Percentiles rank a stretch among this genome's conserved stretches.
Evolutionary conservation across 2,888 invertebrate genomes (phyloP).

Genomic region (Gymnocheta viridis): DNA sequence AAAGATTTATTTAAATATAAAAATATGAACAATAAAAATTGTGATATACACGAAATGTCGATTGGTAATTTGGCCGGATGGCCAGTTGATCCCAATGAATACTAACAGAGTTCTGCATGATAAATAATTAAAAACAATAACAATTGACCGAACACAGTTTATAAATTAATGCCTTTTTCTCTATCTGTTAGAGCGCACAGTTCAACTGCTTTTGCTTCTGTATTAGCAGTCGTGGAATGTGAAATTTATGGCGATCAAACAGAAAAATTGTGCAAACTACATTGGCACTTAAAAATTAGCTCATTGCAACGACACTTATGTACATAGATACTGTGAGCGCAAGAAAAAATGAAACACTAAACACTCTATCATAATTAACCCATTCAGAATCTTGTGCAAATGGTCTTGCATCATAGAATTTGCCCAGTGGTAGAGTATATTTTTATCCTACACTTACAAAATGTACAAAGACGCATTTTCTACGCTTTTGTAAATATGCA

Average conservation of each 20-base stretch:
- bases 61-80: background rate
- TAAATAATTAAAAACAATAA: constrained; percentile 17
- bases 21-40: constrained; percentile 9
- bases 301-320: constrained; percentile 19
- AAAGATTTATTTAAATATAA: background rate
- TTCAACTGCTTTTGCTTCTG: background rate
- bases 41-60: background rate
- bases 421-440: too few relatives aligned
- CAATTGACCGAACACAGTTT: constrained; percentile 9
- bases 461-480: too few relatives aligned
- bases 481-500: too few relatives aligned
- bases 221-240: background rate
- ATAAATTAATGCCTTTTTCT: background rate
- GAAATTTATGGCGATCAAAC: background rate
- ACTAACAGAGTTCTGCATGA: constrained; percentile 15
- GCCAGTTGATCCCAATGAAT: background rate
- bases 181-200: background rate
- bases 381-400: too few relatives aligned
- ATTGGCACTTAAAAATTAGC: constrained; percentile 55
- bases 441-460: too few relatives aligned
- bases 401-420: too few relatives aligned
- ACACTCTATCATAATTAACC: too few relatives aligned
- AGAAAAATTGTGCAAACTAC: constrained; percentile 53
- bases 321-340: background rate
- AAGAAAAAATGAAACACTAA: background rate